A percentile compares a stretch with the other conserved stretches of the same genome.
These are phyloP conservation scores for Ochotona curzoniae DNA, from an alignment of 2,113 vertebrate genomes.

Conservation along the genomic window DNA sequence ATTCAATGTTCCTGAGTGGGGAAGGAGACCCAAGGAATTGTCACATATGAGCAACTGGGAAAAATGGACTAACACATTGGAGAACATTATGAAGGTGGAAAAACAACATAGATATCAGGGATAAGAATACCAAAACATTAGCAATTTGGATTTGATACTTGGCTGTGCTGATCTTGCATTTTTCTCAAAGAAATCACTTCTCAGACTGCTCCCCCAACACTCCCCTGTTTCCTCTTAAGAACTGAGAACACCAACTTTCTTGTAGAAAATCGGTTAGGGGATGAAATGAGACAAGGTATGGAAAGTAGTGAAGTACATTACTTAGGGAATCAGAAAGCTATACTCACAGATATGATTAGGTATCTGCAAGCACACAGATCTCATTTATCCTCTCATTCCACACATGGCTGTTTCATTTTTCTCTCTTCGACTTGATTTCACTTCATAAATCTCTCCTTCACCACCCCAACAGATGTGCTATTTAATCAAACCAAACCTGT, in stretches of 20 bases:
- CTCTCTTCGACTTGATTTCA: constrained; percentile 70
- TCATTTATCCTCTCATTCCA: neutral
- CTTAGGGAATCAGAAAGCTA: constrained; percentile 1
- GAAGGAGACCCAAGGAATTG: neutral
- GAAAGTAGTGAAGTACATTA: neutral
- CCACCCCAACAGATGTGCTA: constrained; percentile 78
- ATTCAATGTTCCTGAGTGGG: neutral
- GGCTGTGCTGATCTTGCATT: neutral
- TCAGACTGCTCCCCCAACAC: neutral
- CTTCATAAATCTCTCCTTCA: constrained; percentile 69
- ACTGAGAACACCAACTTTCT: neutral
- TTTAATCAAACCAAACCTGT: constrained; percentile 83
- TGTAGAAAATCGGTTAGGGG: neutral
- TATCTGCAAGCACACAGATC: neutral
- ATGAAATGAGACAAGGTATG: neutral
- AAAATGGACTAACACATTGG: neutral
- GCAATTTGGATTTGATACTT: neutral
- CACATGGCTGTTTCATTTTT: constrained; percentile 43
- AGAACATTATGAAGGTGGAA: neutral
- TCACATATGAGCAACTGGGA: neutral
- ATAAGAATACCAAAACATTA: neutral
- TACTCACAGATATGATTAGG: neutral
- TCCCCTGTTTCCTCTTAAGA: neutral
- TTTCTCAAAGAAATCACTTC: neutral
- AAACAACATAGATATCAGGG: neutral